Evolutionary conservation across 35 echinoderm and acorn worm species (phyloP), one percentile per base, ranked within the genome.

Genomic region (Nesometra sesokonis): DNA sequence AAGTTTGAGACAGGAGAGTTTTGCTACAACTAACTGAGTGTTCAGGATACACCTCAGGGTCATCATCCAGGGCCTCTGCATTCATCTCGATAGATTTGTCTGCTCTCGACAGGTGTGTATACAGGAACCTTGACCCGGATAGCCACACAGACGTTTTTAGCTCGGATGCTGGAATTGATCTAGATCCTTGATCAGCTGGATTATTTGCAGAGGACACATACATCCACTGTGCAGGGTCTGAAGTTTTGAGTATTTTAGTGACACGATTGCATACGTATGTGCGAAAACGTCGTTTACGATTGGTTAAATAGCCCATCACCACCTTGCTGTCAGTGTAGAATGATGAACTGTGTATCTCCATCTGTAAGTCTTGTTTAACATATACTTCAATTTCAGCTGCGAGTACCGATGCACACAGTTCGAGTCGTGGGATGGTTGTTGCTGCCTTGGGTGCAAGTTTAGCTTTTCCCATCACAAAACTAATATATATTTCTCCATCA

Each of bases 21-120:
- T 86, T 90, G 13, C 46, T 90, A 32, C 77, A 90, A 30, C 5
- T 80, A 40, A 89, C 35, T 27, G 32, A 5, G 8, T 5, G 19
- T 31, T 82, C 84, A 77, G 76, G 31, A 91, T 77, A 57, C 17
- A 90, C 88, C 77, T 90, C 76, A 32, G 88, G 88, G 34, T 90
- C 88, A 33, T 90, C 77, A 0, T 23, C 33, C 17, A 46, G 47
- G 15, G 80, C 27, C 11, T 79, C 76, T 40, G 84, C 40, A 23
- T 84, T 81, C 30, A 36, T 36, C 33, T 77, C 47, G 21, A 40
- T 35, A 34, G 76, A 11, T 3, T 84, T 57, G 43, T 77, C 32
- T 46, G 77, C 88, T n/a, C 0, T 35, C 46, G 33, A 19, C 81
- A 27, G 47, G 30, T 30, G 8, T 37, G 77, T 5, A 17, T 36